These are phyloP conservation scores for Phrynocephalus versicolor DNA, from an alignment of 2,113 vertebrate genomes.

Conservation along the genomic window DNA sequence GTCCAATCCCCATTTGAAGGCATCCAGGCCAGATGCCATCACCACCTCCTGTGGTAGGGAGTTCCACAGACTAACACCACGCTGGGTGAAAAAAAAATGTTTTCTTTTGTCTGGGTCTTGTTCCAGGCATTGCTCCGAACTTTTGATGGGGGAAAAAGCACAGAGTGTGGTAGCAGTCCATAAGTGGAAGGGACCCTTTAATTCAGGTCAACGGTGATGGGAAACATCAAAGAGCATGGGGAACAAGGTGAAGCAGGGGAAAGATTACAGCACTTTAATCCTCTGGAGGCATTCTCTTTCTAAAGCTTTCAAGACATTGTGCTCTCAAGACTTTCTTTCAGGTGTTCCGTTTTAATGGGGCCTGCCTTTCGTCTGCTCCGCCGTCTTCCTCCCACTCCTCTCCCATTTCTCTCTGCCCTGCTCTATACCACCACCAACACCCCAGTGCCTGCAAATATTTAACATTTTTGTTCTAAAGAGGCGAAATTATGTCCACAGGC, in stretches of 20 bases:
- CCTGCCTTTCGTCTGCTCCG: slow-evolving; percentile 74
- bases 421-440: neutral
- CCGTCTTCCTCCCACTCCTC: slow-evolving; percentile 12
- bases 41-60: too few relatives aligned
- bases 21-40: too few relatives aligned
- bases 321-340: slow-evolving; percentile 74
- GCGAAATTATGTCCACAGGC: slow-evolving; percentile 56
- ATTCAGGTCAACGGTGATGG: slow-evolving; percentile 73
- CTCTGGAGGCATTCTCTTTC: slow-evolving; percentile 72
- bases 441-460: slow-evolving; percentile 36
- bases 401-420: neutral
- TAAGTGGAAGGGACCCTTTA: slow-evolving; percentile 72
- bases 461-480: slow-evolving; percentile 52
- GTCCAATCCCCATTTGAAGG: too few relatives aligned
- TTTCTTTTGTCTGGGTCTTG: too few relatives aligned
- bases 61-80: too few relatives aligned
- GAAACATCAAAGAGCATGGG: slow-evolving; percentile 73
- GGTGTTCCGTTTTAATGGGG: slow-evolving; percentile 75
- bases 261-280: slow-evolving; percentile 71
- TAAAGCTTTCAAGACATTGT: slow-evolving; percentile 60
- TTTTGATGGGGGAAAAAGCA: slow-evolving; percentile 75
- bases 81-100: too few relatives aligned
- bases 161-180: slow-evolving; percentile 79
- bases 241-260: neutral
- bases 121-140: slow-evolving; percentile 70